Conservation (phyloP, 2,888 invertebrate species). For the Ochlodes sylvanus region DNA sequence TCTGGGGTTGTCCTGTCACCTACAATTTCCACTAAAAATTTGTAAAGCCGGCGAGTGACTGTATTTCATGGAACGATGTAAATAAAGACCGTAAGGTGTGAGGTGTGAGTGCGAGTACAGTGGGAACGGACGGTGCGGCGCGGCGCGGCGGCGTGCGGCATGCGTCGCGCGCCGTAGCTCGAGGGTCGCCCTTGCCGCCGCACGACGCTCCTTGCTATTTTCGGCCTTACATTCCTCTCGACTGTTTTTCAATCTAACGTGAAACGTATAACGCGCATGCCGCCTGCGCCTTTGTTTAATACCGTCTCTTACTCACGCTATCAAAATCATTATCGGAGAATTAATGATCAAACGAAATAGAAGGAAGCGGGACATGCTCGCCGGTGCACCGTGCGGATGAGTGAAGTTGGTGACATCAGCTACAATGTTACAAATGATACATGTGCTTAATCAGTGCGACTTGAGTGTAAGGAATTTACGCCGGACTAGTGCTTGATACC, state of each 20-base stretch:
- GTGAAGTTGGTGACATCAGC: conserved; percentile 32
- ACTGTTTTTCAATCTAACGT: conserved; percentile 84
- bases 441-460: conserved; percentile 58
- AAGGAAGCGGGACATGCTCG: conserved; percentile 7
- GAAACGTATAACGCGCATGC: conserved; percentile 79
- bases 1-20: conserved; percentile 25
- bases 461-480: conserved; percentile 55
- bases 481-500: conserved; percentile 64
- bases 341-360: conserved; percentile 21
- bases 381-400: conserved; percentile 30
- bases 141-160: no score
- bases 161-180: conserved; percentile 55
- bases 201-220: conserved; percentile 81
- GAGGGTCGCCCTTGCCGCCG: conserved; percentile 77
- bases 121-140: conserved; percentile 49
- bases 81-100: conserved; percentile 65
- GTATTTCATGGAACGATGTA: conserved; percentile 71
- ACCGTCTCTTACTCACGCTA: conserved; percentile 40
- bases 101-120: conserved; percentile 59
- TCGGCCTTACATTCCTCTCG: conserved; percentile 81
- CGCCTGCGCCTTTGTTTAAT: conserved; percentile 76
- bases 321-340: conserved; percentile 14
- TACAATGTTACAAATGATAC: conserved; percentile 61
- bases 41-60: conserved; percentile 55
- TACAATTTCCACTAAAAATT: conserved; percentile 60